Base-by-base conservation (phyloP, 2,113 vertebrate genomes). In the Ophthalmolycus amberensis region DNA sequence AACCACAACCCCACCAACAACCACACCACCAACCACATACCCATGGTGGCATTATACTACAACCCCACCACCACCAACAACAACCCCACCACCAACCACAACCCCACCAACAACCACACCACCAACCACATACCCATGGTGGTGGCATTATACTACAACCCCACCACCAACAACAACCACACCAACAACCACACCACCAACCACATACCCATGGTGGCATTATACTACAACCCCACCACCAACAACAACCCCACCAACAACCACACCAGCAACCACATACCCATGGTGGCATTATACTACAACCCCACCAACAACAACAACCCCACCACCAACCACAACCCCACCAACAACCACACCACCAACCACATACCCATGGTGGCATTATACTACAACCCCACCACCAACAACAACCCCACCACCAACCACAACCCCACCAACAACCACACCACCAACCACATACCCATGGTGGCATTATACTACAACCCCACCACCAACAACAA, bases 81-180 rank as follows among this genome's bases (percentile, higher is more conserved):
- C 78, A 27, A 27, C 27, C 27, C 1, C 54, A 5, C 0, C 68
- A 15, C 14, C 70, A 22, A 37, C 54, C 1, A 56, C 72, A 11
- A 3, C 34, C 9, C 5, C 20, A 37, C 5, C 37, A 37, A 8
- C 37, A 6, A 8, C 37, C 0, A 56, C n/a, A 1, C 0, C 59
- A 0, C 2, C 59, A 20, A 34, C 59, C 29, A 1, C 42, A 44
- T 10, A 44, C 42, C 42, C 42, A 44, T 44, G 42, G 42, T 12
- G 42, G 42, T n/a, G n/a, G n/a, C 9, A 10, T 44, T 3, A 44
- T 44, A 2, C 1, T 44, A 0, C 0, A 3, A 4, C 9, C 6
- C 2, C n/a, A 12, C 8, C 29, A 8, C 25, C 44, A 29, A 0
- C 48, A 5, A 62, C 40, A 1, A 46, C 27, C 4, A 8, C 37